Base-by-base conservation (phyloP, 2,113 vertebrate genomes). In the Cranoglanis bouderius region DNA sequence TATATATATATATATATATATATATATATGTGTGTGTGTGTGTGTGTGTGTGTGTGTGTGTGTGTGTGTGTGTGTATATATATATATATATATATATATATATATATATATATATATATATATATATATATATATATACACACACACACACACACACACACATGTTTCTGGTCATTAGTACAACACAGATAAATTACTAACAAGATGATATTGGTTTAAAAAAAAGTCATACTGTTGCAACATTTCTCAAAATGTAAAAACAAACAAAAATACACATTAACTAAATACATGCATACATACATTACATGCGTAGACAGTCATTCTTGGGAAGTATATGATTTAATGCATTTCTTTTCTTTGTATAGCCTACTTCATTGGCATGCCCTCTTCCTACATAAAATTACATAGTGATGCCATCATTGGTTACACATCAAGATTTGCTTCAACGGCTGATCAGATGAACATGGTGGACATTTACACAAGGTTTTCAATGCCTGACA, bases 241-340 rank as follows among this genome's bases (percentile, higher is more conserved):
- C 67, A 91, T 67, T 74, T 85, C 74, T 89, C 51, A 85, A 85
- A 92, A 93, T 94, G 90, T 91, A 89, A 89, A 88, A 82, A 29
- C 92, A 93, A 92, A 91, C 53, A 87, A 94, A 94, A 93, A 90
- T 72, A 63, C 90, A 88, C 90, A 86, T 74, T 88, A 87, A 93
- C 93, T 92, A 93, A 94, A 95, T 95, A 95, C 96, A 94, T 94
- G 94, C 95, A 93, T 93, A 95, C 94, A 94, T 93, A 94, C 88
- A 89, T 92, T 93, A 94, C 96, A 96, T 96, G 96, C 96, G 94
- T 94, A 95, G 94, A 93, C 92, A 94, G 92, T 94, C 91, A 91
- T 92, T 93, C 89, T 82, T 91, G 93, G 93, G 94, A 94, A 95
- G 89, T 94, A 92, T 94, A 94, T 93, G 89, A 92, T 93, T 93